phyloP scores from a whole-genome alignment of 1,140 invertebrate species.

The Ips typographus region DNA sequence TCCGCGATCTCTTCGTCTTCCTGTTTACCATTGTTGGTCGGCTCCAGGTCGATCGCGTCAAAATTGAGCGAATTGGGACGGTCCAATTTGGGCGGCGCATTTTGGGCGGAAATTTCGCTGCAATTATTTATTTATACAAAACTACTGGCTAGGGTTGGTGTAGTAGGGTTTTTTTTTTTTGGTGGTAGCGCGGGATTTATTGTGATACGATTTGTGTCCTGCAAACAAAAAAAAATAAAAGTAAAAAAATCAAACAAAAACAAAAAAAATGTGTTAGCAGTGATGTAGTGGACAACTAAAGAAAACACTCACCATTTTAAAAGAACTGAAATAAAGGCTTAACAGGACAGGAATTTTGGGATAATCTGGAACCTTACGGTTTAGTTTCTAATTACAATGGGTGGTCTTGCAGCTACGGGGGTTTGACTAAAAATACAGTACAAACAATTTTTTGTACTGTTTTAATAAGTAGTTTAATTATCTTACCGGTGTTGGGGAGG shows the following conservation, averaged over 20 bases:
- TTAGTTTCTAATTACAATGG: conserved; percentile 22
- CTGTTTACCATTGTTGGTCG: conserved; percentile 47
- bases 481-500: conserved; percentile 30
- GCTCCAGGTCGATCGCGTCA: conserved; percentile 50
- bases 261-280: conserved; percentile 7
- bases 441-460: background rate
- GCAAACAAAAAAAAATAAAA: conserved; percentile 40
- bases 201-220: conserved; percentile 48
- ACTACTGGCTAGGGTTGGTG: background rate
- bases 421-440: conserved; percentile 12
- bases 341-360: conserved; percentile 11
- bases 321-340: background rate
- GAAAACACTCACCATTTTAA: background rate
- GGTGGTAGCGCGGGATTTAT: conserved; percentile 32
- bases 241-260: conserved; percentile 25
- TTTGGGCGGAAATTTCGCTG: background rate
- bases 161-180: too few relatives aligned
- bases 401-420: conserved; percentile 2
- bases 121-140: conserved; percentile 3
- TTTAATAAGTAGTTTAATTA: conserved; percentile 6
- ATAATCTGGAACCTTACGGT: background rate
- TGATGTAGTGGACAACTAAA: background rate
- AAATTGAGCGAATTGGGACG: conserved; percentile 57
- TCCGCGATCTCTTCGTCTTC: conserved; percentile 36
- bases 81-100: conserved; percentile 50